Base-by-base conservation (phyloP, 2,888 invertebrate genomes). In the Temnothorax ravouxi region DNA sequence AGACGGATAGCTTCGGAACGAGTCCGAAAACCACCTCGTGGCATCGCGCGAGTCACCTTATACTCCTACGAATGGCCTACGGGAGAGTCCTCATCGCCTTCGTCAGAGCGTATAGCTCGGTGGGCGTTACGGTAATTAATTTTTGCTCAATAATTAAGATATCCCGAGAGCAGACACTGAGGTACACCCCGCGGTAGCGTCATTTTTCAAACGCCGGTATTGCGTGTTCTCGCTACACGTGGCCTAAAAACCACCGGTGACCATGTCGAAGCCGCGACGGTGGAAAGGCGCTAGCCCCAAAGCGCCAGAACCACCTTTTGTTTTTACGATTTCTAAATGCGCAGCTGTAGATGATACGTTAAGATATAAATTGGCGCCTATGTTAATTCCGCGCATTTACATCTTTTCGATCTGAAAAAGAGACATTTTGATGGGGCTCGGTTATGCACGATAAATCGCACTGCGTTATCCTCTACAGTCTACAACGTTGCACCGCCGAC, bases 131-230 rank as follows among this genome's bases (percentile, higher is more conserved):
- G 87, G 90, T 93, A 92, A 93, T 93, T 93, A 93, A 93, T 93
- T 93, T 93, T 92, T 91, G 88, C 92, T 89, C 80, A 91, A 93
- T 93, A 93, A 93, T 93, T 93, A 93, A 93, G 93, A 93, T 93
- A 93, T 93, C 92, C 88, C 84, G 80, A 72, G 72, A 67, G 88
- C 86, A 85, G 89, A 90, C 84, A 86, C 83, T 84, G 86, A 87
- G 87, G 88, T 89, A 90, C 91, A 88, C 88, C 90, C 91, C 84
- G 88, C 82, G 92, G 91, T 90, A 88, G 87, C 89, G 82, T 90
- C 87, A 92, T 92, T 92, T 93, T 93, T 92, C 92, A 92, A 85
- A 38, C 75, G 56, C 71, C 71, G 61, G 47, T 72, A 91, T 89
- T 87, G 86, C 86, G 86, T 80, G 87, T 74, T 80, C 83, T 52